These are phyloP conservation scores for Hycleus phaleratus DNA, from an alignment of 1,140 invertebrate genomes.

Conservation along the genomic window DNA sequence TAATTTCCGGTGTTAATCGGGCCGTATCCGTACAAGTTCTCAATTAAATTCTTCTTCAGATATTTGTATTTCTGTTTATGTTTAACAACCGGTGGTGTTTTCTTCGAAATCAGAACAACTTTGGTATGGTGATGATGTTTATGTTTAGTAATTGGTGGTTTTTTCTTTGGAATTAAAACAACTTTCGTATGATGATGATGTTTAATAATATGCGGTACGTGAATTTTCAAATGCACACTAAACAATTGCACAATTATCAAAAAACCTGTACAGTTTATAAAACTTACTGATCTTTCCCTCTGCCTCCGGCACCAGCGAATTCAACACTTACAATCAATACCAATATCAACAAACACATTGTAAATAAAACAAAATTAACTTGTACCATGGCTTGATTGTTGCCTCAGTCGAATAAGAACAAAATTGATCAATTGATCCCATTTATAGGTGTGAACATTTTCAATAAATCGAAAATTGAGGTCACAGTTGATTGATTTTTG, in stretches of 20 bases:
- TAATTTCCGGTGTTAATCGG: background rate
- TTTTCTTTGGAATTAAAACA: background rate
- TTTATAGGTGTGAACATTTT: too few species aligned
- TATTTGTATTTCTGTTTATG: background rate
- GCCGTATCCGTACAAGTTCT: background rate
- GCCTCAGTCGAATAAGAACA: too few species aligned
- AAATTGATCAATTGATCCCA: too few species aligned
- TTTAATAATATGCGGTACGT: slow-evolving; percentile 1
- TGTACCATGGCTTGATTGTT: too few species aligned
- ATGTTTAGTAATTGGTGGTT: background rate
- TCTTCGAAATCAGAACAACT: background rate
- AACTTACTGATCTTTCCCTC: background rate
- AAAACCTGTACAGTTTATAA: background rate
- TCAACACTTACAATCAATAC: background rate
- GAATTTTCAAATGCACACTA: background rate
- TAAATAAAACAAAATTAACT: too few species aligned
- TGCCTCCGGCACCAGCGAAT: background rate
- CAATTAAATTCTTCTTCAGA: too few species aligned
- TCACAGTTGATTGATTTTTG: too few species aligned
- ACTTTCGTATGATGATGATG: background rate
- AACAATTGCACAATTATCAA: background rate
- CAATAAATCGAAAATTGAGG: too few species aligned
- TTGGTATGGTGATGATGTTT: slow-evolving; percentile 1
- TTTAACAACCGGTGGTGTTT: background rate
- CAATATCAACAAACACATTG: background rate